These are phyloP conservation scores for Anguilla rostrata DNA, from an alignment of 2,113 vertebrate genomes.

Conservation along the genomic window DNA sequence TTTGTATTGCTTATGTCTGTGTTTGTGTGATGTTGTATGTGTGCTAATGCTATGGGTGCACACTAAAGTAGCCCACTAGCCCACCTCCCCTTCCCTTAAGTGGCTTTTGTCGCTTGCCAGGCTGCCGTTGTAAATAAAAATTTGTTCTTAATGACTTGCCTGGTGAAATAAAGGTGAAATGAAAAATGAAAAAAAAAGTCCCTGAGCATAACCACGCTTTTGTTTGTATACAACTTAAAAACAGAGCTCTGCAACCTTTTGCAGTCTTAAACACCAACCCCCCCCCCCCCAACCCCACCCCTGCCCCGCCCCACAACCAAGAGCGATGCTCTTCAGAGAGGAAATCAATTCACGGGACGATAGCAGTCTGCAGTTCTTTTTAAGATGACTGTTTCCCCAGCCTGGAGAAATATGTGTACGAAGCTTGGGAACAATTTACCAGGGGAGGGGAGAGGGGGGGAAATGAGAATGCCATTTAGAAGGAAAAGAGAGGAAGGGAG, in stretches of 20 bases:
- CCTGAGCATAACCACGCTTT: not conserved
- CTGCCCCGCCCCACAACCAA: not conserved
- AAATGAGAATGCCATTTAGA: not conserved
- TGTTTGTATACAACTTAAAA: not conserved
- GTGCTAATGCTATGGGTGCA: not conserved
- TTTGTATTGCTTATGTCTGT: not conserved
- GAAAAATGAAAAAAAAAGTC: not conserved
- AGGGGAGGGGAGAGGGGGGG: not conserved
- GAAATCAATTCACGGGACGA: not conserved
- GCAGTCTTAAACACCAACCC: too few relatives aligned
- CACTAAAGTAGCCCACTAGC: too few relatives aligned
- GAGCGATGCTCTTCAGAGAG: not conserved
- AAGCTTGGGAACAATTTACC: not conserved
- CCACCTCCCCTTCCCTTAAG: too few relatives aligned
- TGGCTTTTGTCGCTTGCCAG: too few relatives aligned
- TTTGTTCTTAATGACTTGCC: too few relatives aligned
- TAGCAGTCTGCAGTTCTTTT: not conserved
- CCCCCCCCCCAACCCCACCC: too few relatives aligned
- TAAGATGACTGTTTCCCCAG: not conserved
- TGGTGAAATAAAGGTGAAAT: too few relatives aligned
- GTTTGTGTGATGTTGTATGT: not conserved
- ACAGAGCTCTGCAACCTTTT: not conserved
- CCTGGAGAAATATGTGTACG: not conserved
- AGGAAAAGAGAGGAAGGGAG: not conserved
- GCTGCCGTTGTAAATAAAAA: too few relatives aligned